Base-by-base conservation (phyloP, 2,888 invertebrate genomes). In the Calliopum simillimum region DNA sequence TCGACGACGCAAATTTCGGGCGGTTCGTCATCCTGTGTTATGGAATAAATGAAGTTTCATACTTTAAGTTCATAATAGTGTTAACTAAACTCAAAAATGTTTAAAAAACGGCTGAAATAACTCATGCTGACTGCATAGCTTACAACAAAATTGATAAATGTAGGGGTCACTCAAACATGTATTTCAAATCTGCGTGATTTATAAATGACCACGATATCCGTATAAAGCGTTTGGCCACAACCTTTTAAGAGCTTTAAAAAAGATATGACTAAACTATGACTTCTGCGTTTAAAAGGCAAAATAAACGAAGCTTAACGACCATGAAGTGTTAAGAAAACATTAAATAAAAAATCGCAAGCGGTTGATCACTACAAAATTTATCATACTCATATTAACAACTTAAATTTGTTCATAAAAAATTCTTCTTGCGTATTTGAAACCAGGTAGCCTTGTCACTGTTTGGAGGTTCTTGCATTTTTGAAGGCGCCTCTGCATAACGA, bases 1-100 rank as follows among this genome's bases (percentile, higher is more conserved):
- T 96, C 96, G 83, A 96, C 95, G 85, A 96, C 95, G 86, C 96
- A 96, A 86, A 97, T 97, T 89, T 97, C 97, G 73, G 97, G 97
- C 16, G 97, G 97, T 86, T 97, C 96, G 85, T 96, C 95, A 90
- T 95, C 94, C 94, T 95, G 88, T 33, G 33, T 33, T 3, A 33
- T 33, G 8, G 1, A 33, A 33, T 33, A 33, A 33, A 33, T 33
- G 8, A 33, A 59, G n/a, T 13, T 56, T 12, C 3, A 3, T n/a
- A 23, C 8, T 25, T 56, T 3, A 21, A 11, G 6, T 13, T 25
- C 25, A 23, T 56, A 21, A 41, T 14, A 56, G 4, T 53, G 3
- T 6, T 11, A 51, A n/a, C 5, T 51, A 51, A 51, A 51, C 12
- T n/a, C 8, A 51, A 51, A 14, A 16, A 6, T 6, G 5, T 51